phyloP scores from a whole-genome alignment of 2,113 vertebrate genomes.

The Trichomycterus rosablanca region DNA sequence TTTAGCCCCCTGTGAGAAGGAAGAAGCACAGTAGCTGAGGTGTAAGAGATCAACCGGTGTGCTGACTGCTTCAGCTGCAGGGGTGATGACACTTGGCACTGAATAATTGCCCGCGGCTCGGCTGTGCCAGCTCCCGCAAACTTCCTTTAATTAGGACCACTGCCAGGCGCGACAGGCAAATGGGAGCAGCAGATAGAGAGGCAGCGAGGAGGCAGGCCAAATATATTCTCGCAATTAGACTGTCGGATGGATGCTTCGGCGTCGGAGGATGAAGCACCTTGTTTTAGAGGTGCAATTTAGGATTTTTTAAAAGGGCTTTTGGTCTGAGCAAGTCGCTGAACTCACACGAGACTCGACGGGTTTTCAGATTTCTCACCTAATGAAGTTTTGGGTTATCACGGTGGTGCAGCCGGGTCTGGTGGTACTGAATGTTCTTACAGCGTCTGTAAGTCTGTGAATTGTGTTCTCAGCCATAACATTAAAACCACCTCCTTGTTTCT shows the following conservation, averaged over 20 bases:
- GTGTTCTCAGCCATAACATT: no score
- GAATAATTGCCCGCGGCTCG: conserved; percentile 41
- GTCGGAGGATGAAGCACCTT: no score
- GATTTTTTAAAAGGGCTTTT: no score
- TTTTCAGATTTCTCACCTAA: no score
- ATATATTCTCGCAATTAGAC: conserved; percentile 34
- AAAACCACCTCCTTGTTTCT: no score
- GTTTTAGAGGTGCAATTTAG: background rate
- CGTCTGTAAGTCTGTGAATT: no score
- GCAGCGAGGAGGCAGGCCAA: conserved; percentile 15
- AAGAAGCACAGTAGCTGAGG: conserved; percentile 5
- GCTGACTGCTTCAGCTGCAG: conserved; percentile 21
- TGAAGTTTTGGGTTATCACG: no score
- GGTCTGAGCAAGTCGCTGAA: background rate
- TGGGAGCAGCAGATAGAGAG: conserved; percentile 28
- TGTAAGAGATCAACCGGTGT: conserved; percentile 9
- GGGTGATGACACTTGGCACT: conserved; percentile 44
- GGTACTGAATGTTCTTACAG: no score
- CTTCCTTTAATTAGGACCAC: conserved; percentile 42
- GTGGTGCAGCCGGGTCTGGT: background rate
- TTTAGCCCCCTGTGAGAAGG: background rate
- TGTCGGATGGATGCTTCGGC: conserved; percentile 22
- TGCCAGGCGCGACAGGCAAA: conserved; percentile 36
- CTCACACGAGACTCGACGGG: background rate
- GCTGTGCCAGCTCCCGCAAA: conserved; percentile 39